These are phyloP conservation scores for Buceros bicornis DNA, from an alignment of 2,797 vertebrate genomes.

Conservation along the genomic window DNA sequence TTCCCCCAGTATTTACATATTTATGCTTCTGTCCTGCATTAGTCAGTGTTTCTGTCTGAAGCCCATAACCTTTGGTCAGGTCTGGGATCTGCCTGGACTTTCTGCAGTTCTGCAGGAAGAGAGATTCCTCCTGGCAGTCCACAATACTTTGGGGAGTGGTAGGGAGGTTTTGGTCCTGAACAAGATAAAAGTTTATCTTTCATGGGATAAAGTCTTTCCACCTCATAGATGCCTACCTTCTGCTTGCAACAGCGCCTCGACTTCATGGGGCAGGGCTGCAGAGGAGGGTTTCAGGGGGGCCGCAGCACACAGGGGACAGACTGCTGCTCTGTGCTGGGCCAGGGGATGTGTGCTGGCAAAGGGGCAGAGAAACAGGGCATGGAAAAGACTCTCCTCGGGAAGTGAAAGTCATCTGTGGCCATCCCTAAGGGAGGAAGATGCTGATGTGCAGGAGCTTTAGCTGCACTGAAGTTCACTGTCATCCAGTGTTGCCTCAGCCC, in stretches of 20 bases:
- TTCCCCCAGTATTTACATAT: slow-evolving; percentile 52
- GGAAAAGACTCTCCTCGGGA: background rate
- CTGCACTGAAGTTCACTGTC: background rate
- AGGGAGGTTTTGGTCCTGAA: background rate
- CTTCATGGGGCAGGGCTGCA: background rate
- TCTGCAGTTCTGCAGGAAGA: background rate
- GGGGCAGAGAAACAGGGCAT: background rate
- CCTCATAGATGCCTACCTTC: background rate
- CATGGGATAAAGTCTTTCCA: background rate
- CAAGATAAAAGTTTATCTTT: too few species aligned
- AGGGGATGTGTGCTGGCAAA: background rate
- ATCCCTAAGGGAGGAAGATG: background rate
- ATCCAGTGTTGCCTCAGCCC: background rate
- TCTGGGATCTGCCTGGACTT: background rate
- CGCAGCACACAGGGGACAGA: background rate
- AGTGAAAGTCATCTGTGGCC: background rate
- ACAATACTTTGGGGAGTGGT: background rate
- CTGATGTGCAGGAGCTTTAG: background rate
- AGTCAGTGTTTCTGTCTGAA: slow-evolving; percentile 57
- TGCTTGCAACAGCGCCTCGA: background rate
- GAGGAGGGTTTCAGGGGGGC: background rate
- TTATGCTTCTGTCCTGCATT: slow-evolving; percentile 4
- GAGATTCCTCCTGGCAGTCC: background rate
- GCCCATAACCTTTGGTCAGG: slow-evolving; percentile 38
- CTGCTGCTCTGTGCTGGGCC: background rate